These are phyloP conservation scores for Dryoscopus gambensis DNA, from an alignment of 2,113 vertebrate species.

Conservation along the genomic window DNA sequence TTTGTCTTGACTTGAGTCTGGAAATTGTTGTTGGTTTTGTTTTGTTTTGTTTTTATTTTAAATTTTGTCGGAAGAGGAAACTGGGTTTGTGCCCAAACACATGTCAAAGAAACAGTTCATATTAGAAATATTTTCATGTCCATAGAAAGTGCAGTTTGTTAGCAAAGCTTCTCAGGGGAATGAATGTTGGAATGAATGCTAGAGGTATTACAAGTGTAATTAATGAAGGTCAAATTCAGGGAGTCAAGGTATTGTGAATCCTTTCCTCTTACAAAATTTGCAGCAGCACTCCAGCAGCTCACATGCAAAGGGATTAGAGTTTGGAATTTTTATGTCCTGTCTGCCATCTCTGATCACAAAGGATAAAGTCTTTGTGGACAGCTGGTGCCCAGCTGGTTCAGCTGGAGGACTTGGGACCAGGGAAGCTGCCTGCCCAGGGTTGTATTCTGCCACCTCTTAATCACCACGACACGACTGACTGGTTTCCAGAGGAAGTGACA, in stretches of 20 bases:
- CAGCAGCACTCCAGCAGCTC: not conserved
- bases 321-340: not conserved
- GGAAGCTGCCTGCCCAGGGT: accelerated
- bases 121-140: not conserved
- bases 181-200: not conserved
- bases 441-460: not conserved
- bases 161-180: not conserved
- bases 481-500: not conserved
- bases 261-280: not conserved
- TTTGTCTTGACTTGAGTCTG: not conserved
- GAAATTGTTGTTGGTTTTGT: not conserved
- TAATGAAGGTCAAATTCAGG: not conserved
- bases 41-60: not conserved
- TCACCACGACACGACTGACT: not conserved
- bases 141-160: not conserved
- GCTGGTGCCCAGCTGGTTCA: not conserved
- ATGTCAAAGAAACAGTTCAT: not conserved
- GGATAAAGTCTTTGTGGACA: not conserved
- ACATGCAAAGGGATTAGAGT: not conserved
- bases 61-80: not conserved
- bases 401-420: accelerated
- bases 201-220: not conserved
- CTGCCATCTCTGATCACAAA: not conserved
- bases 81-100: not conserved
- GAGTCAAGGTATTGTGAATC: not conserved